Evolutionary conservation across 2,113 vertebrate genomes (phyloP), one percentile per base, ranked within the genome.

Genomic region (Poeciliopsis occidentalis): DNA sequence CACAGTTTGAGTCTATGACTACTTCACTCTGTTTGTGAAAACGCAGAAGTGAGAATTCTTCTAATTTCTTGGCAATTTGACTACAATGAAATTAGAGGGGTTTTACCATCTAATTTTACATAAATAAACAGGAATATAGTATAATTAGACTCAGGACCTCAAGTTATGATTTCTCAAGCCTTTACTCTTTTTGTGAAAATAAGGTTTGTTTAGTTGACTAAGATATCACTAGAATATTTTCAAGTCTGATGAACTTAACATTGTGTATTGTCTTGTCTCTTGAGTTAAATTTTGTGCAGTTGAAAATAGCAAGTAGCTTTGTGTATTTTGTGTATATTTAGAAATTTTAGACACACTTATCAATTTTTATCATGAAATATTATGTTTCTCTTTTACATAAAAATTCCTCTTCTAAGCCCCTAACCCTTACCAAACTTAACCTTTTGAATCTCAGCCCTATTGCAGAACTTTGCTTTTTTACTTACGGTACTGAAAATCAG

Each of bases 381-480:
- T 57, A 5, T 19, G 4, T 47, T 57, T 57, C 17, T 24, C 8
- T 57, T 57, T 3, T 19, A 8, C 17, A 54, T 54, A 54, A 19
- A 19, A 30, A 30, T 19, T 8, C 62, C 0, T 17, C 3, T 19
- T 31, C 8, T 11, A 10, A 8, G 51, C 3, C 51, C 5, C 15
- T 19, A 8, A n/a, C 17, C 17, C 51, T n/a, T 57, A 24, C 51
- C 51, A 31, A 22, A 47, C 3, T 0, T 24, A 15, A 70, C 13
- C 54, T 60, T 60, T n/a, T 1, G 34, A 32, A 26, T 8, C 13
- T 4, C 24, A 5, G 5, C 54, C 12, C 19, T 44, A 31, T 22
- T 57, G 60, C 24, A 69, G 29, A 60, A 31, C 4, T 62, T 63
- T 61, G 34, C 61, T 60, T 81, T 73, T 80, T 29, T 51, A 60